Base-by-base conservation (phyloP, 1,140 invertebrate genomes). In the Hylaeus volcanicus region DNA sequence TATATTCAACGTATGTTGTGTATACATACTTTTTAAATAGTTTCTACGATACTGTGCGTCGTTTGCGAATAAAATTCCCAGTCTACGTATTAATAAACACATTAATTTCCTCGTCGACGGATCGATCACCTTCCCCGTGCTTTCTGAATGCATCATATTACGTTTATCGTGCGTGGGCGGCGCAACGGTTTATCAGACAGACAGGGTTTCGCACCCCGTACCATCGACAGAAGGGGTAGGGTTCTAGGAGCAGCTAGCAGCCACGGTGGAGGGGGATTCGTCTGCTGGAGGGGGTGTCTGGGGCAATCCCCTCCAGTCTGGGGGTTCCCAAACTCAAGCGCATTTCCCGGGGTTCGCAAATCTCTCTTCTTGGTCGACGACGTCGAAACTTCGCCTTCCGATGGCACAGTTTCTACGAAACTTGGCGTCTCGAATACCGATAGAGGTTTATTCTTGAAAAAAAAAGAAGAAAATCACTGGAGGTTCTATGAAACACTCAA, bases 251-350 rank as follows among this genome's bases (percentile, higher is more conserved):
- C 85, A 84, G 70, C 81, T 74, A 83, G 26, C 51, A 71, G 74
- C 55, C 78, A 74, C 65, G 82, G 70, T 87, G 87, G 89, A 88
- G 88, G 89, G 90, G 88, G 89, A 88, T 64, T 82, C 79, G 90
- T 89, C 88, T 88, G 76, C 73, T 93, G 93, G 93, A 93, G 91
- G 93, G 93, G 92, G 92, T 93, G 93, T 93, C 93, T 93, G 93
- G 92, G 93, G 93, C 92, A 93, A 93, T 92, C 92, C 92, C 92
- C 92, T 92, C 92, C 89, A 91, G 90, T 91, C 88, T 91, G 87
- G 86, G 66, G 89, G 88, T 93, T 93, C 88, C 89, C 90, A 91
- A 92, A 91, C 89, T 73, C 89, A 82, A 91, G 90, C 90, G 92
- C 92, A 93, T 93, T 93, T 93, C 91, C 92, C 92, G 91, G 91